Base-by-base conservation (phyloP, 2,113 vertebrate genomes). In the Amblyornis subalaris region DNA sequence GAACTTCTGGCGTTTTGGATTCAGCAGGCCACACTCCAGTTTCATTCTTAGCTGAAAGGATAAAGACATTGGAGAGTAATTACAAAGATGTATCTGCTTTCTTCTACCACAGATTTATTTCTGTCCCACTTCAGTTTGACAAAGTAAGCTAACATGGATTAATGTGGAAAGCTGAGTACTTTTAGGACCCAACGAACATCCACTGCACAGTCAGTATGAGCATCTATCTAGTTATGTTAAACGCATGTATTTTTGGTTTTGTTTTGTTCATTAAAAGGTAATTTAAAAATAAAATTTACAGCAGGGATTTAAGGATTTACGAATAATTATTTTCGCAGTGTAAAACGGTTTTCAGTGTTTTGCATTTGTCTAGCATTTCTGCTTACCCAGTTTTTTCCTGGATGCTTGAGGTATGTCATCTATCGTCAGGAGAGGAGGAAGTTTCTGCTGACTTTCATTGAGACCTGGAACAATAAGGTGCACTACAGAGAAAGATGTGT, bases 401-500 rank as follows among this genome's bases (percentile, higher is more conserved):
- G 97, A 87, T 72, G 95, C 96, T 94, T 98, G 97, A 45, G 96
- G 89, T 96, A 97, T 89, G 47, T 97, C 96, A 40, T 98, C 97
- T 93, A 98, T 66, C 85, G 96, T 97, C 73, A 98, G 69, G 38
- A 97, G 95, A 57, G 97, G 51, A 85, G 97, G 90, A 83, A 97
- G 96, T 71, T 98, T 98, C 83, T 97, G 93, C 19, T 92, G 94
- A 22, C 97, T 97, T 79, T 97, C 97, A 85, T 97, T 98, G 77
- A 97, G 94, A 44, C 97, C 98, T 84, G 97, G 97, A 92, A 98
- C 94, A 92, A 98, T 96, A 51, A 98, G 96, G 88, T 98, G 98
- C 60, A 98, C 98, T 98, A 65, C 71, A 95, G 75, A 78, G n/a
- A 96, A 94, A 97, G 5, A 94, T 24, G 44, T 6, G n/a, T 88